These are phyloP conservation scores for Drosophila orena DNA, from an alignment of 1,140 invertebrate genomes.

Conservation along the genomic window DNA sequence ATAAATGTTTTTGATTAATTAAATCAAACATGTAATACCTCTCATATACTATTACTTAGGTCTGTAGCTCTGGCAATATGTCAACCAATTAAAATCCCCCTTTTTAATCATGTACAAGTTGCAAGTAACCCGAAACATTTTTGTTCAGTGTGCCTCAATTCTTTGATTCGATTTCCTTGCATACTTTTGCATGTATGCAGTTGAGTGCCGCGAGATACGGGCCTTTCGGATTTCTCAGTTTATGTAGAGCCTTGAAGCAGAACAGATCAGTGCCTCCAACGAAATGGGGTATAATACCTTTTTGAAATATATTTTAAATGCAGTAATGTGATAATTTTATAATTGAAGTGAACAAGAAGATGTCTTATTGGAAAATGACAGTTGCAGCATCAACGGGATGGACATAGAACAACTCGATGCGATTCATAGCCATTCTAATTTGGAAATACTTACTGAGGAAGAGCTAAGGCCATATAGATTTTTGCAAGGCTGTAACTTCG, in stretches of 20 bases:
- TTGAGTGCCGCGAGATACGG: background rate
- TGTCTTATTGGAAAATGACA: conserved; percentile 14
- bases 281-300: conserved; percentile 19
- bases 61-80: no score
- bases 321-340: no score
- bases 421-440: background rate
- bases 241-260: conserved; percentile 21
- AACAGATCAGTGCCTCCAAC: conserved; percentile 10
- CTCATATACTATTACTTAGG: no score
- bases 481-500: conserved; percentile 26
- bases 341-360: conserved; percentile 31
- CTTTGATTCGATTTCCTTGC: background rate
- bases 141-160: background rate
- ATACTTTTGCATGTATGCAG: background rate
- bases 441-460: background rate
- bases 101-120: background rate
- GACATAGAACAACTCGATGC: background rate
- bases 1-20: no score
- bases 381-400: conserved; percentile 7
- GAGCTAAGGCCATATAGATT: background rate
- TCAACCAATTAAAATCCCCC: no score
- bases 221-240: conserved; percentile 20
- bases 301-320: no score
- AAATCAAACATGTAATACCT: no score
- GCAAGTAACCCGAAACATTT: background rate